Conservation (phyloP, 2,113 vertebrate genomes). For the Rhizomys pruinosus region DNA sequence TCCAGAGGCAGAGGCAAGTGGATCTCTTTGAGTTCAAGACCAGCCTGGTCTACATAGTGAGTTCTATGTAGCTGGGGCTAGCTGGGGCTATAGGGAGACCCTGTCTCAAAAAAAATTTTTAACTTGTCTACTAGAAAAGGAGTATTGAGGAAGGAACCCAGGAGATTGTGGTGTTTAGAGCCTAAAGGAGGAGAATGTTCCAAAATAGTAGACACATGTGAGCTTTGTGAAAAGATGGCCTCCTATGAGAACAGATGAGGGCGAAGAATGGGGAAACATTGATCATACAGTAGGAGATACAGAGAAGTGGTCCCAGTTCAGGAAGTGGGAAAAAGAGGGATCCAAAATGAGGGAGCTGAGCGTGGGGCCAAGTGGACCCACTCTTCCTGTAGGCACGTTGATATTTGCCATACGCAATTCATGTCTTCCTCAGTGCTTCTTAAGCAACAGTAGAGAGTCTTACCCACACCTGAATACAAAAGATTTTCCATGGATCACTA, state of each 20-base stretch:
- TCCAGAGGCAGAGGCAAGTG: too few species aligned
- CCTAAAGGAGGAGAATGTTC: too few species aligned
- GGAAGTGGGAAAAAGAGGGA: not conserved
- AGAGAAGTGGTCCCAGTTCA: not conserved
- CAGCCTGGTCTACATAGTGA: too few species aligned
- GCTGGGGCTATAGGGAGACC: too few species aligned
- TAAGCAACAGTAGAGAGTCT: accelerated
- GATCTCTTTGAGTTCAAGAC: too few species aligned
- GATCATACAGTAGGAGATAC: not conserved
- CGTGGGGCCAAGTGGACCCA: not conserved
- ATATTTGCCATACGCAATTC: not conserved
- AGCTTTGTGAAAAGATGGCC: not conserved
- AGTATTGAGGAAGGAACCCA: not conserved
- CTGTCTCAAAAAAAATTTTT: too few species aligned
- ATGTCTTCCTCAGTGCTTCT: not conserved
- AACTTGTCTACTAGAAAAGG: not conserved
- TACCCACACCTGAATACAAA: not conserved
- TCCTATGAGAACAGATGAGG: not conserved
- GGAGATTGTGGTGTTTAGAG: not conserved
- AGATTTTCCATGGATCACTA: not conserved
- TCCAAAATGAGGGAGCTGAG: not conserved
- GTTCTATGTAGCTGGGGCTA: too few species aligned
- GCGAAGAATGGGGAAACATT: not conserved
- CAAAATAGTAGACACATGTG: not conserved
- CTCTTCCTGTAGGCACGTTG: accelerated